Evolutionary conservation across 2,113 vertebrate genomes (phyloP).

Genomic region (Probosciger aterrimus): DNA sequence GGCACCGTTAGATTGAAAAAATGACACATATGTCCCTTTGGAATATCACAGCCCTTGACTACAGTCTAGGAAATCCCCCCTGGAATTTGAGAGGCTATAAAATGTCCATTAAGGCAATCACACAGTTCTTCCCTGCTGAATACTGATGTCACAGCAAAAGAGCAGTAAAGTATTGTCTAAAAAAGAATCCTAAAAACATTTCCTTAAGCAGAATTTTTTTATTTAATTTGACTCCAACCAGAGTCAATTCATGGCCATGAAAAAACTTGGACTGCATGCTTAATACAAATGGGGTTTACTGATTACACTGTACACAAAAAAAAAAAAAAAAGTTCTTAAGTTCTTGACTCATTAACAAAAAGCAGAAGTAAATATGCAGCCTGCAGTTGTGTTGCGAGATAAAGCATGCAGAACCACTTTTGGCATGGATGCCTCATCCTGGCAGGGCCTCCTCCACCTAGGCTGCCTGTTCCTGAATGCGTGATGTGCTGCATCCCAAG

Average conservation of each 20-base stretch:
- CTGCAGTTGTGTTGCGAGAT: no score
- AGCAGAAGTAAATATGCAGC: not conserved
- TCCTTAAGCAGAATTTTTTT: not conserved
- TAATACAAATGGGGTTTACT: fast-evolving
- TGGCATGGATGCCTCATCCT: not conserved
- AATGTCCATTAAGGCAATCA: not conserved
- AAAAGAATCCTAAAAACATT: not conserved
- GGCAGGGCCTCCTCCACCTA: not conserved
- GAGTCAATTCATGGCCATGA: not conserved
- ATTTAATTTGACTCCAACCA: not conserved
- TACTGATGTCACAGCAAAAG: not conserved
- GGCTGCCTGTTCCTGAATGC: not conserved
- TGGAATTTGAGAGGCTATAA: not conserved
- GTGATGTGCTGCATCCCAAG: not conserved
- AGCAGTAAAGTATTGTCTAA: not conserved
- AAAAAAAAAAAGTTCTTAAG: not conserved
- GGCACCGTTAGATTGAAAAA: not conserved
- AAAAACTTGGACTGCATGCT: not conserved
- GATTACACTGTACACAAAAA: not conserved
- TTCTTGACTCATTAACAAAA: not conserved
- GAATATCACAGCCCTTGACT: not conserved
- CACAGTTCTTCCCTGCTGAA: not conserved
- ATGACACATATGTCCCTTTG: not conserved
- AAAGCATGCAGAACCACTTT: not conserved
- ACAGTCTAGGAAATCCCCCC: not conserved